These are phyloP conservation scores for Psettodes erumei DNA, from an alignment of 2,113 vertebrate species.

Conservation along the genomic window DNA sequence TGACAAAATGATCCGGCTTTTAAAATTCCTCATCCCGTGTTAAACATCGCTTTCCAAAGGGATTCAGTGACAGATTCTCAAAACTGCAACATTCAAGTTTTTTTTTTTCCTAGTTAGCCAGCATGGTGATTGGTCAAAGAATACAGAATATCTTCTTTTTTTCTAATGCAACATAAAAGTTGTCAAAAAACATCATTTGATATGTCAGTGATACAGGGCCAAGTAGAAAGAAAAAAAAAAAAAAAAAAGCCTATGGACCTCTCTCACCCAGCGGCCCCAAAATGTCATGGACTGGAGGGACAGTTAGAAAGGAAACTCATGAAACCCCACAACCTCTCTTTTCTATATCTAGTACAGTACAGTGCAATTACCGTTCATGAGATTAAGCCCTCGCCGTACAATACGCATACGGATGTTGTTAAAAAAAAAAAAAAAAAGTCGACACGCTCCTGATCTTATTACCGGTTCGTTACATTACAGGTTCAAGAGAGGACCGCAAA, in stretches of 20 bases:
- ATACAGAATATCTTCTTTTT: slow-evolving; percentile 31
- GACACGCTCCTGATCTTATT: slow-evolving; percentile 51
- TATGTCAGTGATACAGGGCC: slow-evolving; percentile 60
- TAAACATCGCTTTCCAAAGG: slow-evolving; percentile 19
- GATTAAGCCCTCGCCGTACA: slow-evolving; percentile 49
- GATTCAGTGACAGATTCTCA: slow-evolving; percentile 36
- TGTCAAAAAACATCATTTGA: slow-evolving; percentile 52
- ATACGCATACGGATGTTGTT: slow-evolving; percentile 58
- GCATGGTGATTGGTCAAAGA: slow-evolving; percentile 72
- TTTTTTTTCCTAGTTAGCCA: slow-evolving; percentile 68
- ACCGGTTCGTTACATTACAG: slow-evolving; percentile 32
- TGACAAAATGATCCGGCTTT: slow-evolving; percentile 30
- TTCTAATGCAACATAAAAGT: slow-evolving; percentile 32
- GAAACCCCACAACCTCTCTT: slow-evolving; percentile 37
- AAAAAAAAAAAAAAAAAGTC: slow-evolving; percentile 56
- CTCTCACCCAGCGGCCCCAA: slow-evolving; percentile 17
- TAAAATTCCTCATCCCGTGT: slow-evolving; percentile 48
- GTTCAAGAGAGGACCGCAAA: slow-evolving; percentile 45
- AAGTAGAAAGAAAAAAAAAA: slow-evolving; percentile 39
- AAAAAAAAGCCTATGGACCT: slow-evolving; percentile 27
- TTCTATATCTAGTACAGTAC: slow-evolving; percentile 32
- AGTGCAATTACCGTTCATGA: slow-evolving; percentile 59
- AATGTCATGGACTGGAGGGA: slow-evolving; percentile 31
- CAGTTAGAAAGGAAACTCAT: slow-evolving; percentile 42
- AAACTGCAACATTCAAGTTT: slow-evolving; percentile 72